Conservation (phyloP, 2,113 vertebrate species). For the Callaeas wilsoni region DNA sequence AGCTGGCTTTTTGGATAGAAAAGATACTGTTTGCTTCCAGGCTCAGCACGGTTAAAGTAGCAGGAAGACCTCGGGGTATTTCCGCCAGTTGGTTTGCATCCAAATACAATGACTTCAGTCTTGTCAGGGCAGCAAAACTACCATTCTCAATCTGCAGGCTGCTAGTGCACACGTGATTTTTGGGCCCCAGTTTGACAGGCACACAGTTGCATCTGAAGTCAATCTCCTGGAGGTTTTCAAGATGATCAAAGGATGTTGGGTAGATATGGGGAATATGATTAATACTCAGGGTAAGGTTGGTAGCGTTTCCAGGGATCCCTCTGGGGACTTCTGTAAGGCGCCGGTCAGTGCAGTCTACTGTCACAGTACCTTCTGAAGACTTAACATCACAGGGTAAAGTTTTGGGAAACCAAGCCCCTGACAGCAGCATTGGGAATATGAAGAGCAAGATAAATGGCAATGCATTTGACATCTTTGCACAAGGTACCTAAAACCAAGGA, state of each 20-base stretch:
- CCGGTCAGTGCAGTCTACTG: constrained; percentile 86
- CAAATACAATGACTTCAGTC: constrained; percentile 83
- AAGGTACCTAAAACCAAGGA: constrained; percentile 51
- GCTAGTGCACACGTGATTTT: constrained; percentile 74
- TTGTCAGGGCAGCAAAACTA: constrained; percentile 76
- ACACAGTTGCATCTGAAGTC: constrained; percentile 95
- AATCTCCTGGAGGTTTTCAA: constrained; percentile 83
- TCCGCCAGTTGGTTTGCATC: constrained; percentile 86
- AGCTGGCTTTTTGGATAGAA: constrained; percentile 73
- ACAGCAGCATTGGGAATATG: constrained; percentile 45
- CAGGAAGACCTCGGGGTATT: constrained; percentile 84
- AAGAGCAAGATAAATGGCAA: constrained; percentile 33
- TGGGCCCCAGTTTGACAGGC: constrained; percentile 83
- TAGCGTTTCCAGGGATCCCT: constrained; percentile 82
- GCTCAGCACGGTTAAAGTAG: constrained; percentile 80
- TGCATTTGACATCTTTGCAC: background rate
- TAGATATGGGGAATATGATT: constrained; percentile 83
- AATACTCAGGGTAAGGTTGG: constrained; percentile 91
- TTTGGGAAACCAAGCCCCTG: constrained; percentile 82
- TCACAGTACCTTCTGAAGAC: constrained; percentile 52
- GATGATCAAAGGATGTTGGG: constrained; percentile 73
- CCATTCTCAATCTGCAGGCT: constrained; percentile 66
- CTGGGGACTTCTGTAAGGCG: constrained; percentile 74
- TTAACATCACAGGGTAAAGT: constrained; percentile 86
- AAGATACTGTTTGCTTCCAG: constrained; percentile 89